Conservation (phyloP, 92 coral and sea anemone species). For the Plumapathes pennacea region DNA sequence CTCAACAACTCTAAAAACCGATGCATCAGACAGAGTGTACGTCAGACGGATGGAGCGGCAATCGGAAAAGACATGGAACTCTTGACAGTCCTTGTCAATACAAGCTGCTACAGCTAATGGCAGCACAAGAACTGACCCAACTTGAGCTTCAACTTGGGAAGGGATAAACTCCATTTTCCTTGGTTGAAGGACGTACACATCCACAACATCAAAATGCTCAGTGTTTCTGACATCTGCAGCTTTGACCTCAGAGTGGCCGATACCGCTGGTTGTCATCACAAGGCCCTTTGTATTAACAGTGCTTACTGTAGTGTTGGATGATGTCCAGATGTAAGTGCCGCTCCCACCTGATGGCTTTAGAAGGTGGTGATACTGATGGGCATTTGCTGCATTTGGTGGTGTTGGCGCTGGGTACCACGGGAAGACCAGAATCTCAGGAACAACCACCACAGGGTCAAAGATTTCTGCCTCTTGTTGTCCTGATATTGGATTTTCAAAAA, state of each 20-base stretch:
- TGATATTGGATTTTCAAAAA: slow-evolving; percentile 74
- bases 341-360: slow-evolving; percentile 92
- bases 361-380: slow-evolving; percentile 72
- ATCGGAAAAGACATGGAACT: slow-evolving; percentile 87
- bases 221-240: slow-evolving; percentile 88
- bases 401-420: slow-evolving; percentile 93
- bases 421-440: slow-evolving; percentile 80
- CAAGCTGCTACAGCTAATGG: slow-evolving; percentile 92
- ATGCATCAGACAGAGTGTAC: slow-evolving; percentile 85
- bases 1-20: slow-evolving; percentile 79
- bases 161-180: slow-evolving; percentile 88
- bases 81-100: slow-evolving; percentile 69
- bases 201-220: slow-evolving; percentile 76
- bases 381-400: slow-evolving; percentile 25
- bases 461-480: slow-evolving; percentile 95
- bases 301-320: slow-evolving; percentile 73
- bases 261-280: slow-evolving; percentile 70
- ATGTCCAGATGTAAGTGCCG: slow-evolving; percentile 86
- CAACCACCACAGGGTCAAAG: slow-evolving; percentile 79
- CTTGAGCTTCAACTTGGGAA: slow-evolving; percentile 86
- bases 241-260: slow-evolving; percentile 80
- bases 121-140: slow-evolving; percentile 63
- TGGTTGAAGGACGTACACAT: slow-evolving; percentile 92
- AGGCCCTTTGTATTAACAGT: slow-evolving; percentile 90
- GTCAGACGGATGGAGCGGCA: slow-evolving; percentile 84